These are phyloP conservation scores for Sebastes schlegelii DNA, from an alignment of 2,113 vertebrate species.

Conservation along the genomic window DNA sequence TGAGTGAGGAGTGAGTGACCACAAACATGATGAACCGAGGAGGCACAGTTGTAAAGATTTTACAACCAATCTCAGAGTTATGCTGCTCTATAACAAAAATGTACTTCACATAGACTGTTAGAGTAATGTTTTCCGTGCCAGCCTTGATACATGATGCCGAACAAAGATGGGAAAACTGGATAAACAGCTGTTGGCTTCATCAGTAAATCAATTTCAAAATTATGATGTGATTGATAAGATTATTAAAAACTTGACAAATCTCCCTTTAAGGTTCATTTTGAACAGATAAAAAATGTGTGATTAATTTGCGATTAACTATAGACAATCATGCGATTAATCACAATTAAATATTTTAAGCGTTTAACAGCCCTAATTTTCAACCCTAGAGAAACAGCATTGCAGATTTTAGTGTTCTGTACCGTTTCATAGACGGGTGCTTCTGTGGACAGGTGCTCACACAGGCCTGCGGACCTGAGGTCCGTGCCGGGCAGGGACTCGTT, in stretches of 20 bases:
- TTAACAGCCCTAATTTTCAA: background rate
- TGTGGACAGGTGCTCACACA: conserved; percentile 78
- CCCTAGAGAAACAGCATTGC: background rate
- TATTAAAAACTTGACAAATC: too few species aligned
- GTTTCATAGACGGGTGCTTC: conserved; percentile 80
- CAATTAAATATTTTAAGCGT: too few species aligned
- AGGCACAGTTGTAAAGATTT: background rate
- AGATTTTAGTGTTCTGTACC: conserved; percentile 74
- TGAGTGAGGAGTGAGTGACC: background rate
- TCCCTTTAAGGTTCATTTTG: too few species aligned
- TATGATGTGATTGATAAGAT: too few species aligned
- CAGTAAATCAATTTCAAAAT: background rate
- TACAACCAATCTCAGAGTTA: background rate
- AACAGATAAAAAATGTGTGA: too few species aligned
- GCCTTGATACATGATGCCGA: background rate
- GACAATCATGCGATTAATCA: too few species aligned
- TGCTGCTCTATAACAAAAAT: background rate
- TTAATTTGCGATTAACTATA: too few species aligned
- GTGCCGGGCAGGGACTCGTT: conserved; percentile 2
- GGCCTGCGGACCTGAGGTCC: conserved; percentile 48
- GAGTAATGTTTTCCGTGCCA: background rate
- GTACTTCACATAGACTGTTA: background rate
- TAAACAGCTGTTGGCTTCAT: background rate
- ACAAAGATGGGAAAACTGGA: background rate
- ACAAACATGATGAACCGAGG: background rate